Evolutionary conservation across 2,888 invertebrate species (phyloP).

Genomic region (Pseudeuparius sepicola): DNA sequence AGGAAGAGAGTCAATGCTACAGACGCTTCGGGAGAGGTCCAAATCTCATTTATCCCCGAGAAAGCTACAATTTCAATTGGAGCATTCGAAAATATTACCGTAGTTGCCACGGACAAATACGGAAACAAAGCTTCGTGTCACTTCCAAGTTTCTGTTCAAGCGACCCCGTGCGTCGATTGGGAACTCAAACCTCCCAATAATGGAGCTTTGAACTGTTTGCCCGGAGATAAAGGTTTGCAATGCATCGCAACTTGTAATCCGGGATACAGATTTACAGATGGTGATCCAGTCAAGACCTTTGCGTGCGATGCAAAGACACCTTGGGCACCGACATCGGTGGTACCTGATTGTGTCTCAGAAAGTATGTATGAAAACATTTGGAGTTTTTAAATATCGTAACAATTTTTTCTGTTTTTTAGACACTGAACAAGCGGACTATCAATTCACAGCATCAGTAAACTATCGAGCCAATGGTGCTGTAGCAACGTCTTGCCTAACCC

Average conservation of each 20-base stretch:
- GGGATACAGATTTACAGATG: constrained; percentile 85
- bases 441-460: constrained; percentile 75
- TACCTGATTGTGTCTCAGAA: constrained; percentile 92
- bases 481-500: constrained; percentile 69
- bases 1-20: constrained; percentile 73
- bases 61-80: constrained; percentile 77
- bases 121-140: constrained; percentile 85
- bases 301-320: constrained; percentile 69
- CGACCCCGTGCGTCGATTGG: constrained; percentile 91
- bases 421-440: constrained; percentile 91
- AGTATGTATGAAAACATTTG: constrained; percentile 46
- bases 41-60: constrained; percentile 72
- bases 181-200: constrained; percentile 82
- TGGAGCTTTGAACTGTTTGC: constrained; percentile 78
- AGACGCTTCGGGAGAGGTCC: constrained; percentile 82
- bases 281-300: constrained; percentile 78
- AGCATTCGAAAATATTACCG: constrained; percentile 85
- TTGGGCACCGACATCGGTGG: constrained; percentile 82
- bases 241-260: constrained; percentile 85
- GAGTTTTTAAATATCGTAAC: constrained; percentile 2
- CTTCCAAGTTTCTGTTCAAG: constrained; percentile 83
- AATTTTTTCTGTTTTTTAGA: constrained; percentile 42
- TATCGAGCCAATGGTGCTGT: constrained; percentile 88
- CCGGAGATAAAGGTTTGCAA: constrained; percentile 72
- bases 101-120: constrained; percentile 75